Base-by-base conservation (phyloP, 2,888 invertebrate species). In the Chymomyza amoena region DNA sequence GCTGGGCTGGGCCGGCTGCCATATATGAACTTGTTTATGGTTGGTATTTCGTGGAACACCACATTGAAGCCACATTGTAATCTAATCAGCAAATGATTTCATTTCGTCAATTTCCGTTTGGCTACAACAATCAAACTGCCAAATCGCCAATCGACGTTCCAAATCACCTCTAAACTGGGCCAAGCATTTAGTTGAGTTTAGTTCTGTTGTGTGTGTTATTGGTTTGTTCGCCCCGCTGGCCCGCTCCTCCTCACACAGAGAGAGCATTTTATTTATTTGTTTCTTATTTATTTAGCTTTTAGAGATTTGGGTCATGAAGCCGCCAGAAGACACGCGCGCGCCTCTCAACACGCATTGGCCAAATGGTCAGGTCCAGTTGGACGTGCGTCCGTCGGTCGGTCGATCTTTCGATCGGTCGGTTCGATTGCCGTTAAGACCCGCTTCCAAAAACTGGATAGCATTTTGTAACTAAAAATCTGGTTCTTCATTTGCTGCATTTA, bases 71-170 rank as follows among this genome's bases (percentile, higher is more conserved):
- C 18, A 57, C 20, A 72, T 74, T 79, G 72, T 76, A 79, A 79
- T 79, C 75, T 70, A 75, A 75, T 78, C 76, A 70, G 72, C 74
- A 79, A 79, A 25, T 25, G 75, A 79, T 79, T 79, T 79, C 70
- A 79, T 79, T 79, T 79, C 70, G 75, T 78, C 72, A 79, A 78
- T 78, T 78, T 78, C 79, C 79, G 76, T 66, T 76, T 16, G 61
- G 54, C 66, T 64, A 69, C 73, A n/a, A 18, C 60, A 60, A 32
- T 28, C 32, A 60, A 70, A 52, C 52, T 25, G 60, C 60, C 66
- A 66, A 65, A 59, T 39, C 57, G 61, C 67, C 67, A 66, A 66
- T 60, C 60, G 16, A 36, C 15, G 15, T 25, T 7, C 20, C 57
- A 57, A 57, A 15, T 54, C 54, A 54, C 7, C 16, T 78, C 74